Base-by-base conservation (phyloP, 2,113 vertebrate genomes). In the Rhizomys pruinosus region DNA sequence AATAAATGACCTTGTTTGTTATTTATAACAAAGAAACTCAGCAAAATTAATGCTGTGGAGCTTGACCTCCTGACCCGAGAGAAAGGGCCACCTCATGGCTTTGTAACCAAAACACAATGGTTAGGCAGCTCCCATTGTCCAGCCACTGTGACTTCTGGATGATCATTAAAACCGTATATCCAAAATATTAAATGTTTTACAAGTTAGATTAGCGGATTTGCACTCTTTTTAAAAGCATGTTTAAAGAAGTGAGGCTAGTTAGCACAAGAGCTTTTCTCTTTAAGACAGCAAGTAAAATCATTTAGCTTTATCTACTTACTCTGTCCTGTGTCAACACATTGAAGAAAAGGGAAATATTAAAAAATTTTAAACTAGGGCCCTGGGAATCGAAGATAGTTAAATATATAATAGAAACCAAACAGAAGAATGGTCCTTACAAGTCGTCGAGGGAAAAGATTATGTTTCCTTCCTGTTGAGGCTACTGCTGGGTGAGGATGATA, bases 1-100 rank as follows among this genome's bases (percentile, higher is more conserved):
- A 98, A 98, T 98, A 98, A 98, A 98, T 98, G 98, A 98, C 98
- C 98, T 98, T 97, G 98, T 97, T 98, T 97, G 98, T 98, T 98
- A 98, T 98, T 98, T 98, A 97, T 97, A 98, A 98, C 98, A 98
- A 98, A 98, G 98, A 97, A 98, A 96, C 97, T 97, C 97, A 97
- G 98, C 97, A 98, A 98, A 98, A 98, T 98, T 97, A 98, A 98
- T 98, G 98, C 97, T 97, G 96, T 94, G 94, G 96, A 98, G 97
- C 97, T 98, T 98, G 98, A 98, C 98, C 98, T 98, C 94, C 82
- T 98, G 98, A 98, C 98, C 98, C 52, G 32, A 96, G 98, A 97
- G 96, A 98, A 97, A 97, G 97, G 97, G 96, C 97, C 97, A 98
- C 97, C 98, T 97, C 97, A 96, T 98, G 97, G 97, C 97, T 98